Evolutionary conservation across 1,140 invertebrate species (phyloP).

Genomic region (Sogatella furcifera): DNA sequence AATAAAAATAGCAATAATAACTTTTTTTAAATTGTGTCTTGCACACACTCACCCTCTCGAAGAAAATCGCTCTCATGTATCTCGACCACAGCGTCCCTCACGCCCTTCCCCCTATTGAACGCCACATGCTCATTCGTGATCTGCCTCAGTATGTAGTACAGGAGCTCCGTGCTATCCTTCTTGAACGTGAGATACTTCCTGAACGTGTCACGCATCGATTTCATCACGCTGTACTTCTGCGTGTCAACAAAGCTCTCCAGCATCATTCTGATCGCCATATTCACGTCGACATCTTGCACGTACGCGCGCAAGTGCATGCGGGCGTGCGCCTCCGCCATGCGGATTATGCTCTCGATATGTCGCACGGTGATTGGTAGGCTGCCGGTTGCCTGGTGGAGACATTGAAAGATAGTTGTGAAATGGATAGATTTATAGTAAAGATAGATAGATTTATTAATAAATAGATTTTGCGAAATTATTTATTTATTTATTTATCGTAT

Average conservation of each 20-base stretch:
- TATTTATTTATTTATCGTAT: too few species aligned
- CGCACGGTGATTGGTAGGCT: slow-evolving; percentile 96
- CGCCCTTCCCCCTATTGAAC: slow-evolving; percentile 71
- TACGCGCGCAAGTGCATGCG: slow-evolving; percentile 88
- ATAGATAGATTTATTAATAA: too few species aligned
- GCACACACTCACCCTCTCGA: slow-evolving; percentile 61
- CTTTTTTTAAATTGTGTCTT: too few species aligned
- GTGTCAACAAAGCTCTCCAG: slow-evolving; percentile 97
- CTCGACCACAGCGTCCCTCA: slow-evolving; percentile 64
- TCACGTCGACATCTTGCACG: slow-evolving; percentile 92
- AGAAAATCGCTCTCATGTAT: slow-evolving; percentile 84
- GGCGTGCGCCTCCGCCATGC: slow-evolving; percentile 93
- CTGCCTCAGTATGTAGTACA: slow-evolving; percentile 92
- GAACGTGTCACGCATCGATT: slow-evolving; percentile 89
- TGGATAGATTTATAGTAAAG: background rate
- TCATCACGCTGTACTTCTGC: slow-evolving; percentile 97
- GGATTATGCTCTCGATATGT: slow-evolving; percentile 97
- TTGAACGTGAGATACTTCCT: slow-evolving; percentile 87
- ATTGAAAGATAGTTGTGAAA: slow-evolving; percentile 15
- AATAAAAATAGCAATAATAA: too few species aligned
- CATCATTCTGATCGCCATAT: slow-evolving; percentile 92
- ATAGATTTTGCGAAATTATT: too few species aligned
- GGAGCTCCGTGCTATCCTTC: slow-evolving; percentile 90
- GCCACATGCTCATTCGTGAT: slow-evolving; percentile 82
- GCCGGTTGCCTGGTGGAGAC: slow-evolving; percentile 63